Base-by-base conservation (phyloP, 92 coral and sea anemone genomes). In the Porites rus region DNA sequence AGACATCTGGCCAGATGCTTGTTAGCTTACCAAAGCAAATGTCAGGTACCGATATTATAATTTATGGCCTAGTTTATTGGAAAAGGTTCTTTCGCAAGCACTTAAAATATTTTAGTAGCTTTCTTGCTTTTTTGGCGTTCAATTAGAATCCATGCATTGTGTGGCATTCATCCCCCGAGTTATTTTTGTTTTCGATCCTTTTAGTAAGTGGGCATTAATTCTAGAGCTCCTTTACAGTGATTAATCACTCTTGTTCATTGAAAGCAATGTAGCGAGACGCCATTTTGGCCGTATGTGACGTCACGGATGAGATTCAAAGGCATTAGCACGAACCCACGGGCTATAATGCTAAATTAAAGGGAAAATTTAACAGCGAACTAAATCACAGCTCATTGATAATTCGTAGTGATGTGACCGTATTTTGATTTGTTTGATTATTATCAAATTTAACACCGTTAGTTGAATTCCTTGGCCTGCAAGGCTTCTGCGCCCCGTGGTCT, bases 251-350 rank as follows among this genome's bases (percentile, higher is more conserved):
- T 11, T 58, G 14, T 53, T 69, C 54, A 14, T 9, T 11, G 60
- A 17, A 59, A 31, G 60, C 3, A 58, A 25, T n/a, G 77, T 79
- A 50, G 73, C 74, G 74, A 51, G 66, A 56, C 85, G 56, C 68
- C 56, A 81, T 74, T 62, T 74, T 72, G 46, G 10, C 70, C 19
- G 46, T 12, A 16, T 10, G 87, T 83, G 73, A 62, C 87, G 87
- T 83, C 87, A 83, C 19, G 19, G 70, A 59, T 20, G 68, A 19
- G 53, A 1, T 69, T 54, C 72, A 25, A 5, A 52, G 69, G 16
- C 28, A 10, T 59, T 12, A 59, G 60, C 69, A 82, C 87, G 72
- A 72, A 72, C 69, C 13, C 10, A 2, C 10, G 19, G 8, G 20
- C 46, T 38, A 38, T 38, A 6, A 38, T 38, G 46, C 46, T 38